Percentiles rank a stretch among this genome's conserved stretches.
Conservation (phyloP, 2,113 vertebrate species). For the Saccopteryx bilineata region DNA sequence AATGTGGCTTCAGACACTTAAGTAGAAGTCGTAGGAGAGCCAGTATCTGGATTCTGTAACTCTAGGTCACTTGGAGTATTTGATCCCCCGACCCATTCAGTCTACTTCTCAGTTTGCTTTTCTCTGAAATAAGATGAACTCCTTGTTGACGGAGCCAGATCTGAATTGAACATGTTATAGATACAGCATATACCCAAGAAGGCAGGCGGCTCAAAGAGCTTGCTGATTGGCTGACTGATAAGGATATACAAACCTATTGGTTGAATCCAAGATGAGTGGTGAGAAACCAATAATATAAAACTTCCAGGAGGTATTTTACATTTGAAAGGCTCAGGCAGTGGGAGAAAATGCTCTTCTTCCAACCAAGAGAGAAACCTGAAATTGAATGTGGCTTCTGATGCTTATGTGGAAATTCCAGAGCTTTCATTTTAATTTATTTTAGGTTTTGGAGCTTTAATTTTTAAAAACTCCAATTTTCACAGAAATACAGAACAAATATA, state of each 20-base stretch:
- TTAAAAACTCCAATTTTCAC: conserved; percentile 24
- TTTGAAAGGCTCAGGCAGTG: not conserved
- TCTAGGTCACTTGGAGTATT: not conserved
- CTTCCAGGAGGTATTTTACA: not conserved
- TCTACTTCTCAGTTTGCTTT: not conserved
- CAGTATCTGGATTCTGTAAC: not conserved
- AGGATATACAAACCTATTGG: not conserved
- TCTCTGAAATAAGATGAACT: conserved; percentile 46
- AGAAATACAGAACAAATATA: not conserved
- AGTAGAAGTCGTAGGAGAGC: not conserved
- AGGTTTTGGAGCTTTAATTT: not conserved
- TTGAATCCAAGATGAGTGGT: not conserved
- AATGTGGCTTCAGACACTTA: not conserved
- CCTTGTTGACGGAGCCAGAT: not conserved
- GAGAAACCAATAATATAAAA: not conserved
- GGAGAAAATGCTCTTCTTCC: not conserved
- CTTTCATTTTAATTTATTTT: not conserved
- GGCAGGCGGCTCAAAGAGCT: not conserved
- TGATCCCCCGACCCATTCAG: not conserved
- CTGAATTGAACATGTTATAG: not conserved
- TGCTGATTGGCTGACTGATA: not conserved
- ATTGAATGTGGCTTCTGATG: not conserved
- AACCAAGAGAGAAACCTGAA: not conserved
- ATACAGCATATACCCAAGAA: not conserved
- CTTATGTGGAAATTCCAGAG: not conserved